These are phyloP conservation scores for Campoplex capitator DNA, from an alignment of 2,888 invertebrate genomes.

Conservation along the genomic window DNA sequence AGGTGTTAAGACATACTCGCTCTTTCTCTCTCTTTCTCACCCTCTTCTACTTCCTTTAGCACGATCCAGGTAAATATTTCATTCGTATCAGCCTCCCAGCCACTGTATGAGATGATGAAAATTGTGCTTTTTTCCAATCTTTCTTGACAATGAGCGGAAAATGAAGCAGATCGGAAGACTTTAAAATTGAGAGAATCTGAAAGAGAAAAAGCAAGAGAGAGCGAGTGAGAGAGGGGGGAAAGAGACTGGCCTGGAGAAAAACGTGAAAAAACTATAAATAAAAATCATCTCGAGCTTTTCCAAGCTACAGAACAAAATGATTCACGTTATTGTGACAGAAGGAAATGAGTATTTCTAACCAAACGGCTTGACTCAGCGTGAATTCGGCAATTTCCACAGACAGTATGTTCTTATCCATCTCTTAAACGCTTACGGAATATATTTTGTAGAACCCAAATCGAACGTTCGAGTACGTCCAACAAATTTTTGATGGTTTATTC, in stretches of 20 bases:
- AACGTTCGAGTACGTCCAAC: not conserved
- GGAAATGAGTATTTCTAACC: not conserved
- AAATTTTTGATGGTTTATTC: not conserved
- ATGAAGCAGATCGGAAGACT: not conserved
- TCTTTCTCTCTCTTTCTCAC: not conserved
- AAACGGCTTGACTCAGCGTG: not conserved
- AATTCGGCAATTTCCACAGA: not conserved
- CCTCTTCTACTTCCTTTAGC: constrained; percentile 11
- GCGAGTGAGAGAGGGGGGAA: not conserved
- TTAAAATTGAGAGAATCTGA: not conserved
- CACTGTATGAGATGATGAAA: constrained; percentile 35
- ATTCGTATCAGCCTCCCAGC: constrained; percentile 62
- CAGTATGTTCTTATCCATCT: not conserved
- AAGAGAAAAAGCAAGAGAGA: not conserved
- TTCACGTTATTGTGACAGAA: not conserved
- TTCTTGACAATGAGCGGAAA: not conserved
- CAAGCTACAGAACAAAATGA: not conserved
- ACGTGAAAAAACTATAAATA: not conserved
- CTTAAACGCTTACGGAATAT: not conserved
- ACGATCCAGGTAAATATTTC: constrained; percentile 62
- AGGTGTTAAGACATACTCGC: constrained; percentile 38
- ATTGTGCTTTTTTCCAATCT: constrained; percentile 33
- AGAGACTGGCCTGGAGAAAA: not conserved
- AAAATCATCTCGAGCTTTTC: not conserved
- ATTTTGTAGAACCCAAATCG: no score